phyloP scores from a whole-genome alignment of 64 coral and sea anemone species.

The Astreopora myriophthalma region DNA sequence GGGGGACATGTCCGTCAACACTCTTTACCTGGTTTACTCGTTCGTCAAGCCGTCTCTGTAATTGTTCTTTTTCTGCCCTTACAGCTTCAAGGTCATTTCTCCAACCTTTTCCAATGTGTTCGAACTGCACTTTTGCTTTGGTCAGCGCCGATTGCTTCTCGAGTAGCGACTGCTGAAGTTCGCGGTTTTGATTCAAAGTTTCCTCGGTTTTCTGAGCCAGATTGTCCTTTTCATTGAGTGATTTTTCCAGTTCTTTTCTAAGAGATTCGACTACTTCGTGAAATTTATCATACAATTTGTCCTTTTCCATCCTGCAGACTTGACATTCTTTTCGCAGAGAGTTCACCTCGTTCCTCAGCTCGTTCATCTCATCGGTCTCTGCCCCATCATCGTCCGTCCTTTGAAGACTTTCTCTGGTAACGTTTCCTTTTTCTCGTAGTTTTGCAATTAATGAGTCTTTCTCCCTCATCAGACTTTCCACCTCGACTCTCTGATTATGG shows the following conservation, averaged over 20 bases:
- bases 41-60: not conserved
- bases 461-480: constrained; percentile 76
- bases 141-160: constrained; percentile 83
- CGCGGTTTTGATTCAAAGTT: constrained; percentile 50
- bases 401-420: not conserved
- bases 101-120: constrained; percentile 92
- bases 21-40: constrained; percentile 22
- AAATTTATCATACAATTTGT: constrained; percentile 68
- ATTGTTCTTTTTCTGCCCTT: constrained; percentile 65
- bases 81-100: constrained; percentile 78
- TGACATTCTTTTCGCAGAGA: constrained; percentile 71
- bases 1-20: no score
- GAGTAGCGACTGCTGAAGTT: constrained; percentile 53
- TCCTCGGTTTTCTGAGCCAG: constrained; percentile 65
- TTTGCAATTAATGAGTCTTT: constrained; percentile 66
- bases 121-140: constrained; percentile 81
- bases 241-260: constrained; percentile 74
- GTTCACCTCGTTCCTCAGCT: constrained; percentile 82
- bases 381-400: not conserved
- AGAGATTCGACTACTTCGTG: constrained; percentile 66
- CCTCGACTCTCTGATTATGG: constrained; percentile 72
- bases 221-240: constrained; percentile 58
- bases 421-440: constrained; percentile 28
- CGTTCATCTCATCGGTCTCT: constrained; percentile 54
- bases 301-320: constrained; percentile 79